phyloP scores from a whole-genome alignment of 2,888 invertebrate species.

The Apodemia mormo region DNA sequence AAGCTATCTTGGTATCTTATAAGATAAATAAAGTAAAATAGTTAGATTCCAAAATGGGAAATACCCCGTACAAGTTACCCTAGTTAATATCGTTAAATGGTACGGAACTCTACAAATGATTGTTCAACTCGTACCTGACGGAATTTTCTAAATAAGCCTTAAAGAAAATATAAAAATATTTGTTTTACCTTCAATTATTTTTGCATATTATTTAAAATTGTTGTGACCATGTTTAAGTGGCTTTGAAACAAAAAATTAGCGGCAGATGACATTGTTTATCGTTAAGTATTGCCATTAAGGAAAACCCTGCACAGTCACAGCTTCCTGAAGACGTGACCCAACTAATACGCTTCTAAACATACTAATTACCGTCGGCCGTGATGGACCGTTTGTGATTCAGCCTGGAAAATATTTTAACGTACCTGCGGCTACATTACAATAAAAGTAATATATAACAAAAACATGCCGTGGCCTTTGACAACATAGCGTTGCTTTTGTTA shows the following conservation, averaged over 20 bases:
- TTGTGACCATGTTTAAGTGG: not conserved
- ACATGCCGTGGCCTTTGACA: too few species aligned
- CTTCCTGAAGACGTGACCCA: slow-evolving; percentile 55
- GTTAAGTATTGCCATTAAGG: slow-evolving; percentile 26
- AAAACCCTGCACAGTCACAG: slow-evolving; percentile 34
- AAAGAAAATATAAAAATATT: too few species aligned
- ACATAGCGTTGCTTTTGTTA: too few species aligned
- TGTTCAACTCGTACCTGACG: too few species aligned
- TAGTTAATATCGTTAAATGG: too few species aligned
- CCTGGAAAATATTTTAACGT: not conserved
- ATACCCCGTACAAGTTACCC: too few species aligned
- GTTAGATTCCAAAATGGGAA: too few species aligned
- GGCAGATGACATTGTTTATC: slow-evolving; percentile 28
- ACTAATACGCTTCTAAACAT: slow-evolving; percentile 36
- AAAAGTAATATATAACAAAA: too few species aligned
- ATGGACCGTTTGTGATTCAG: not conserved
- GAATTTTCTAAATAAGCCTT: too few species aligned
- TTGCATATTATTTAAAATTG: not conserved
- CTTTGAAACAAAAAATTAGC: slow-evolving; percentile 6
- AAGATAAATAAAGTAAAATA: too few species aligned
- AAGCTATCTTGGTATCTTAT: too few species aligned
- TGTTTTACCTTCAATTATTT: not conserved
- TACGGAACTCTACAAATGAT: too few species aligned
- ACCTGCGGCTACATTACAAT: not conserved
- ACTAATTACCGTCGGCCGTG: slow-evolving; percentile 31